phyloP scores from a whole-genome alignment of 1,140 invertebrate species.

The Caligus rogercresseyi region DNA sequence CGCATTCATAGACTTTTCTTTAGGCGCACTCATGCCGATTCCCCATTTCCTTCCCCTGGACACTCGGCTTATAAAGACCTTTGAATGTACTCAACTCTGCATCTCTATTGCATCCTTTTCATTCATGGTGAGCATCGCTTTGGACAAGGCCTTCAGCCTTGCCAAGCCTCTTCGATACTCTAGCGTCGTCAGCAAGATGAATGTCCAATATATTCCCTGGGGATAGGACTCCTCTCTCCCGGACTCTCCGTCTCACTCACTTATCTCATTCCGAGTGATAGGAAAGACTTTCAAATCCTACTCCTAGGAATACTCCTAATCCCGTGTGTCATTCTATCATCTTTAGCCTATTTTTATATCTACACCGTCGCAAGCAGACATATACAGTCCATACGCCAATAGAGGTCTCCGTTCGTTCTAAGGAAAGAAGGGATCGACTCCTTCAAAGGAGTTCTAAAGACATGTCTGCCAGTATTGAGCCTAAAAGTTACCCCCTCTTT shows the following conservation, averaged over 20 bases:
- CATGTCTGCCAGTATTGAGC: neutral
- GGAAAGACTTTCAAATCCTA: neutral
- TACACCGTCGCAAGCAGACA: neutral
- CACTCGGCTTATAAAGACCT: neutral
- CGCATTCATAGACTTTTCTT: neutral
- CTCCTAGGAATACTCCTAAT: neutral
- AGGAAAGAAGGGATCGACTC: neutral
- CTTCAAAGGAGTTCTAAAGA: neutral
- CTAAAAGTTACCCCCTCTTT: too few species aligned
- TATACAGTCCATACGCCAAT: neutral
- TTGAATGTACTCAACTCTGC: neutral
- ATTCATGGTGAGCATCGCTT: neutral
- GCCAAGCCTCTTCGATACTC: slow-evolving; percentile 10
- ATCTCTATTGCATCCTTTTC: neutral
- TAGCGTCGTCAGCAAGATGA: neutral
- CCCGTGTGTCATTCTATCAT: neutral
- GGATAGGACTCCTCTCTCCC: neutral
- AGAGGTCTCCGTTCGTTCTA: neutral
- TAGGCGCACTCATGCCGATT: neutral
- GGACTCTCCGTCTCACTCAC: neutral
- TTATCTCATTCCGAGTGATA: neutral
- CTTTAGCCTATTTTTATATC: neutral
- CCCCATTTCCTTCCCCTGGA: neutral
- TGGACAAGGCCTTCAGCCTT: neutral
- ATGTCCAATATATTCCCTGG: neutral